Base-by-base conservation (phyloP, 2,797 vertebrate species). In the Periparus ater region DNA sequence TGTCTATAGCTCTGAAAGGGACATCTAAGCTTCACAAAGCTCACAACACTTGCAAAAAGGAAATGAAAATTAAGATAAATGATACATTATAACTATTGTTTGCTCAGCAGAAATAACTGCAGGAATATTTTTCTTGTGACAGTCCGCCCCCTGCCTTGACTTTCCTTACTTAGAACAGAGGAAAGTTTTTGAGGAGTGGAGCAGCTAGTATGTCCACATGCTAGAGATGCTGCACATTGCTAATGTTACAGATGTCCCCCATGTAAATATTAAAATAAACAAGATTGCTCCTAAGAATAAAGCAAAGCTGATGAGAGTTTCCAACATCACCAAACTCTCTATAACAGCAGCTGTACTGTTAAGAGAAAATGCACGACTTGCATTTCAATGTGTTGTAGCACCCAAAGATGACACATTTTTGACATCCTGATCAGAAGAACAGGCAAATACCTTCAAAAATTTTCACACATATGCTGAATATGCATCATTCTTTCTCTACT, bases 111-210 rank as follows among this genome's bases (percentile, higher is more conserved):
- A 65, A 60, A 47, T 17, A 48, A 47, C 27, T 25, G 11, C 51
- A 47, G 22, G 22, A 48, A 29, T 42, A 44, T 16, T 50, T 58
- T 71, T 18, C 23, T 80, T 55, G 8, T 68, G 36, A 20, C 1
- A 1, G 12, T 57, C 34, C 4, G 2, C n/a, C 13, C 7, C 5
- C 7, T 11, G 61, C 36, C 32, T 40, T 44, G 38, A 3, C 7
- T 36, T 72, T 60, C 14, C 15, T 47, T 27, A 42, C 21, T 20
- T 77, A 65, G 22, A 32, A 27, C 22, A 61, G 13, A 80, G 20
- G 42, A 60, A 60, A 38, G 11, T 13, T 19, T 9, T 26, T 38
- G 25, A 14, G 20, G 5, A 27, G 9, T 38, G 12, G 25, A 84
- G 34, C 17, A 47, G 9, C 7, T 36, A 23, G 11, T 23, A 44